These are phyloP conservation scores for Lamellibrachia columna DNA, from an alignment of 2,888 invertebrate genomes.

Conservation along the genomic window DNA sequence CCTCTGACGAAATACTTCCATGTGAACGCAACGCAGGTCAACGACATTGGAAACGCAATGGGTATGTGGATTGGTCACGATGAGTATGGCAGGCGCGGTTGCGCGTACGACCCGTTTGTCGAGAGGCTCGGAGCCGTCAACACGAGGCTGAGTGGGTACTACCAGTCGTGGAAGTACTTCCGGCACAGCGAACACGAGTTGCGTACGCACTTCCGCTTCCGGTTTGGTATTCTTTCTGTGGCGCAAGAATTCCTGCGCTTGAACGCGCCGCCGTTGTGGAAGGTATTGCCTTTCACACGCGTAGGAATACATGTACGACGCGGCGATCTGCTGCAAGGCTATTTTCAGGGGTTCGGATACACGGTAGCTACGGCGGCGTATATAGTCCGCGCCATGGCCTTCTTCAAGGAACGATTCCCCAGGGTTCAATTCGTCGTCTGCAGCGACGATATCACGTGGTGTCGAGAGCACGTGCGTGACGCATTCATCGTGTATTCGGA, in stretches of 20 bases:
- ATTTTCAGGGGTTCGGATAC: slow-evolving; percentile 59
- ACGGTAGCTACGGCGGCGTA: slow-evolving; percentile 59
- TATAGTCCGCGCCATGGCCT: slow-evolving; percentile 56
- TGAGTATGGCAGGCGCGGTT: slow-evolving; percentile 38
- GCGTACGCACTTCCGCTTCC: slow-evolving; percentile 48
- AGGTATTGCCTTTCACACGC: slow-evolving; percentile 37
- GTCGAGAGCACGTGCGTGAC: slow-evolving; percentile 43
- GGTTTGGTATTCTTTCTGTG: slow-evolving; percentile 37
- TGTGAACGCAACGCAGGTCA: slow-evolving; percentile 21
- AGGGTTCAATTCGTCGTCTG: slow-evolving; percentile 61
- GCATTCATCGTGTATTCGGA: slow-evolving; percentile 46
- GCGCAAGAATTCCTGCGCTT: slow-evolving; percentile 41
- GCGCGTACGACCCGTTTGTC: slow-evolving; percentile 35
- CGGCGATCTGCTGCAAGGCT: slow-evolving; percentile 62
- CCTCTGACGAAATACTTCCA: slow-evolving; percentile 46
- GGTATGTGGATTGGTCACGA: slow-evolving; percentile 27
- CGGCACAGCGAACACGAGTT: slow-evolving; percentile 44
- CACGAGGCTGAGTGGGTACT: slow-evolving; percentile 47
- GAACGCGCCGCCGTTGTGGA: slow-evolving; percentile 37
- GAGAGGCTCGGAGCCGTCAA: slow-evolving; percentile 25
- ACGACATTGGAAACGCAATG: slow-evolving; percentile 29
- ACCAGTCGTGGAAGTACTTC: slow-evolving; percentile 57
- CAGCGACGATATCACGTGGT: slow-evolving; percentile 63
- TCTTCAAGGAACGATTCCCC: slow-evolving; percentile 47
- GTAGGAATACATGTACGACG: slow-evolving; percentile 64